Evolutionary conservation across 2,888 invertebrate species (phyloP), one percentile per base, ranked within the genome.

Genomic region (Lasiommata megera): DNA sequence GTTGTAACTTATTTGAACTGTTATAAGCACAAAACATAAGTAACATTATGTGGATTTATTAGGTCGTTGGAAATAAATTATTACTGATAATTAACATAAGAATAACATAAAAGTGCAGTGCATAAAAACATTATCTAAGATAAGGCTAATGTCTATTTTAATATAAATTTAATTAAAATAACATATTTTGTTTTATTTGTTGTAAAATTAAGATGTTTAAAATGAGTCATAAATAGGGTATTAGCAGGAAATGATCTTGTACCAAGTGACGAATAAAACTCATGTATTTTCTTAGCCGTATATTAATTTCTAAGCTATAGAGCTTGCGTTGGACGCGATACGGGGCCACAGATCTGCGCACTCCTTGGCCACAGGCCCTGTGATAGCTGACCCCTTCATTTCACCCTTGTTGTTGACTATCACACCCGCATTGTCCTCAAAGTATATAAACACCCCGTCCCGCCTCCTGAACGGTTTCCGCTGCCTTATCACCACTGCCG

Each of bases 331-430:
- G 54, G 99, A 99, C 58, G 99, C 99, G 85, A 99, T 99, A 93
- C 99, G 97, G 68, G 99, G 99, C 99, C 99, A 99, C 69, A 99
- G 93, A 89, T 99, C 99, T 55, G 99, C 99, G 91, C 99, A 99
- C 92, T 99, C 99, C 91, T 99, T 99, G 28, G 99, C 99, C 29
- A 99, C 99, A 54, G 99, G 99, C 68, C 99, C 99, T 50, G 99
- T 99, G 81, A 99, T 99, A 63, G 99, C 99, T 14, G 99, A 99
- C 61, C 98, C 99, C 91, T 99, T 99, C 99, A 99, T 99, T 93
- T 99, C 99, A 63, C 99, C 99, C 90, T 99, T 99, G 87, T 99
- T 99, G 88, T 99, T 99, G 55, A 99, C 99, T 85, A 99, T 99
- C 48, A 99, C 99, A 54, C 99, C 99, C 18, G 99, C 99, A 89